These are phyloP conservation scores for Megamerina dolium DNA, from an alignment of 2,888 invertebrate species.

Conservation along the genomic window DNA sequence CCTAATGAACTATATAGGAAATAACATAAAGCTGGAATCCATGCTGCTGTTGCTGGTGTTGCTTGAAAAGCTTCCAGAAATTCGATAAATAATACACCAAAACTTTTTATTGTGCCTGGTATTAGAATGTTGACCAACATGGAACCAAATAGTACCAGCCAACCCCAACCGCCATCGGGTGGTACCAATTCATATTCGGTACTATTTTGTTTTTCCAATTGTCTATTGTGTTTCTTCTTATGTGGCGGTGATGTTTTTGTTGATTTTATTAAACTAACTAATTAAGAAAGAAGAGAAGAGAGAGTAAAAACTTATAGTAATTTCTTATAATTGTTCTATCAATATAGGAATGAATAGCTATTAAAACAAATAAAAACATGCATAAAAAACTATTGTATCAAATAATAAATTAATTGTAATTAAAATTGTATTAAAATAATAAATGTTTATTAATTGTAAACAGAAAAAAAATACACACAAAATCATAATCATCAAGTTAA, in stretches of 20 bases:
- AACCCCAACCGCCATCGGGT: slow-evolving; percentile 80
- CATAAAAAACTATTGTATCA: background rate
- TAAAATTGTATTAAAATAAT: no score
- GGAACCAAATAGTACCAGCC: slow-evolving; percentile 68
- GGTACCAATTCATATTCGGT: slow-evolving; percentile 68
- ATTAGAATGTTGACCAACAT: slow-evolving; percentile 79
- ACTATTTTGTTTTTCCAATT: slow-evolving; percentile 27
- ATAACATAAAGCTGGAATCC: slow-evolving; percentile 82
- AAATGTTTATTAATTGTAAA: no score
- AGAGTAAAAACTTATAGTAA: slow-evolving; percentile 1
- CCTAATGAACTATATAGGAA: slow-evolving; percentile 84
- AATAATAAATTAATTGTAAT: no score
- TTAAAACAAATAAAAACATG: background rate
- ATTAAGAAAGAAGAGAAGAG: slow-evolving; percentile 15
- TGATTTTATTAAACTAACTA: slow-evolving; percentile 34
- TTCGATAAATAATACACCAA: slow-evolving; percentile 78
- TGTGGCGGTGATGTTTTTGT: no score
- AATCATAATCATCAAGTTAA: no score
- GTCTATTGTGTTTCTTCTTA: no score
- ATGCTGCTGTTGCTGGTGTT: slow-evolving; percentile 66
- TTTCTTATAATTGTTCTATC: no score
- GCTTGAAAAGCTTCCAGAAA: slow-evolving; percentile 74
- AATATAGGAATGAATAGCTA: no score
- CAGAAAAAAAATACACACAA: no score
- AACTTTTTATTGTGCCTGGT: slow-evolving; percentile 82